Conservation (phyloP, 1,140 invertebrate genomes). For the Cephus cinctus region DNA sequence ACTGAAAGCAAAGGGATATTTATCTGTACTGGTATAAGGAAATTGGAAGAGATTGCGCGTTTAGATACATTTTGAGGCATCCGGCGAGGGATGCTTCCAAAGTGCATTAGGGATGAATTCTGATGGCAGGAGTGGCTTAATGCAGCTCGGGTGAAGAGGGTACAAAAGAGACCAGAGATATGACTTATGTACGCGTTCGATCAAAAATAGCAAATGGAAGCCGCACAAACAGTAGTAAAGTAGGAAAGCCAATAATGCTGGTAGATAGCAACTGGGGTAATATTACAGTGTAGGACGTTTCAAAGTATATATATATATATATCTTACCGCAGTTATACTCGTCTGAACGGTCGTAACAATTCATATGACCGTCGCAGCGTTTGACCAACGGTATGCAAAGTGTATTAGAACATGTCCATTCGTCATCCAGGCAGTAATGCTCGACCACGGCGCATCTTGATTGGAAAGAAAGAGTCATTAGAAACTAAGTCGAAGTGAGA, state of each 20-base stretch:
- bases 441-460: slow-evolving; percentile 50
- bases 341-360: slow-evolving; percentile 80
- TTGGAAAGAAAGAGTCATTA: not conserved
- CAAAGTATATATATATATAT: not conserved
- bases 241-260: slow-evolving; percentile 39
- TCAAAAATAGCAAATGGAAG: slow-evolving; percentile 33
- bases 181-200: no score
- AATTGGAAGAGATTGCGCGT: no score
- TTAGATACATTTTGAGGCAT: no score
- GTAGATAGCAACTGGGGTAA: slow-evolving; percentile 28
- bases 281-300: slow-evolving; percentile 10
- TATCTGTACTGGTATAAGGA: no score
- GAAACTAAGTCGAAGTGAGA: slow-evolving; percentile 1
- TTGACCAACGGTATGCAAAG: slow-evolving; percentile 68
- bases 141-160: no score
- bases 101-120: no score
- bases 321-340: slow-evolving; percentile 74
- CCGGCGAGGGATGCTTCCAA: no score
- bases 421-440: slow-evolving; percentile 52
- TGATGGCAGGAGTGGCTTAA: no score
- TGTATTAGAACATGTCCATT: slow-evolving; percentile 71
- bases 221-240: slow-evolving; percentile 31
- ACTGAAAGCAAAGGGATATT: slow-evolving; percentile 60
- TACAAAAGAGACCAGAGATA: no score
- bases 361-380: slow-evolving; percentile 73